Base-by-base conservation (phyloP, 2,113 vertebrate species). In the Cebidichthys violaceus region DNA sequence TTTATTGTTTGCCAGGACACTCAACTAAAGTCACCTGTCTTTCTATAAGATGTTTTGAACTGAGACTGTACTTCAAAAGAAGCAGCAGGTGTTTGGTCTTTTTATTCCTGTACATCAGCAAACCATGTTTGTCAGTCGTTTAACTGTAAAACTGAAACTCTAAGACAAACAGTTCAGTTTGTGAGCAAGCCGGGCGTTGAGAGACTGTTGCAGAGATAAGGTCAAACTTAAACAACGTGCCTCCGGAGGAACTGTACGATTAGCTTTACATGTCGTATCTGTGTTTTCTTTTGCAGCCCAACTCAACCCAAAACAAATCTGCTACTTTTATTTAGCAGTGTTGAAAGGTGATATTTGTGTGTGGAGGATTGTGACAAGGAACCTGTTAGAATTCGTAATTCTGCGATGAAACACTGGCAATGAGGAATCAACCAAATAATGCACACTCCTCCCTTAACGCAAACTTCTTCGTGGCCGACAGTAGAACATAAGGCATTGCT, bases 81-180 rank as follows among this genome's bases (percentile, higher is more conserved):
- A 24, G 22, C 6, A 22, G 17, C 18, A n/a, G n/a, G n/a, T 47
- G 78, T 59, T 54, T 60, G 24, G 15, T 70, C 43, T 4, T 14
- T 13, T 17, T 50, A 50, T 50, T 22, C 47, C 47, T 20, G 18
- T 17, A n/a, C 10, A 52, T 59, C 14, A 57, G 77, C 27, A 75
- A 77, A 67, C 33, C 59, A 29, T 52, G 22, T 39, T 2, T 64
- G 73, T 77, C 71, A 65, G 74, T 47, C 35, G 52, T 81, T 79
- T 37, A 35, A 85, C 73, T 68, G 47, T 69, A 82, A 72, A 88
- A 73, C 68, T 14, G 50, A 79, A 79, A 67, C 37, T 57, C 27
- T 0, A 75, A 70, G 57, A 47, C 80, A 79, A 87, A 79, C 64
- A 80, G 50, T 83, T 89, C 64, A 35, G 81, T 89, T 86, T 81